Conservation (phyloP, 2,888 invertebrate genomes). For the Stratiomys singularior region DNA sequence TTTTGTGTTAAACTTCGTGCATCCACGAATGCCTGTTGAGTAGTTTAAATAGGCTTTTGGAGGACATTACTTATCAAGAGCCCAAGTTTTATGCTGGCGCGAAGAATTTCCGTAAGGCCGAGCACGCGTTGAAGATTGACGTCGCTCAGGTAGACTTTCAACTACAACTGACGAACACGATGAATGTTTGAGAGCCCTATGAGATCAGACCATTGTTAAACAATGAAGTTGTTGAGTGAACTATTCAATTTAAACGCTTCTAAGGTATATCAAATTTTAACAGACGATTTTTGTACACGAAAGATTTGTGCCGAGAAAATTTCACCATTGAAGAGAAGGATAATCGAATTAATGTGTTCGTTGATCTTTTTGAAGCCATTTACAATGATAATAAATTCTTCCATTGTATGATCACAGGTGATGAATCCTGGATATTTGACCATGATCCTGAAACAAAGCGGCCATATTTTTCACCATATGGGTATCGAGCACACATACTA, state of each 20-base stretch:
- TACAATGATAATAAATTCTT: too few species aligned
- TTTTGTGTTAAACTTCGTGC: background rate
- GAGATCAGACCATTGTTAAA: background rate
- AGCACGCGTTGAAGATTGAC: slow-evolving; percentile 2
- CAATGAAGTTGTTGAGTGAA: slow-evolving; percentile 8
- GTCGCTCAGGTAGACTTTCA: slow-evolving; percentile 4
- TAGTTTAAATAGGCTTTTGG: background rate
- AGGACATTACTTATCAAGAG: background rate
- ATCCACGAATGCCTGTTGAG: background rate
- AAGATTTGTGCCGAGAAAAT: slow-evolving; percentile 11
- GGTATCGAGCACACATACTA: too few species aligned
- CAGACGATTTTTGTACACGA: background rate
- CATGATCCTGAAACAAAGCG: too few species aligned
- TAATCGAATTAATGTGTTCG: too few species aligned
- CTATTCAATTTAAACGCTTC: background rate
- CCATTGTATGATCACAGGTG: too few species aligned
- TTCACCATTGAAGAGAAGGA: too few species aligned
- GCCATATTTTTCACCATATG: too few species aligned
- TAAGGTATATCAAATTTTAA: background rate
- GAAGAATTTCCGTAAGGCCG: slow-evolving; percentile 6
- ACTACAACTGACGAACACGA: background rate
- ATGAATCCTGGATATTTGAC: too few species aligned
- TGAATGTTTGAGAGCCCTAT: background rate
- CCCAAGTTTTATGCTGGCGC: background rate
- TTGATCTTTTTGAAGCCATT: too few species aligned